A percentile compares a stretch with the other conserved stretches of the same genome.
Evolutionary conservation across 2,113 vertebrate genomes (phyloP).

Genomic region (Eptesicus fuscus): DNA sequence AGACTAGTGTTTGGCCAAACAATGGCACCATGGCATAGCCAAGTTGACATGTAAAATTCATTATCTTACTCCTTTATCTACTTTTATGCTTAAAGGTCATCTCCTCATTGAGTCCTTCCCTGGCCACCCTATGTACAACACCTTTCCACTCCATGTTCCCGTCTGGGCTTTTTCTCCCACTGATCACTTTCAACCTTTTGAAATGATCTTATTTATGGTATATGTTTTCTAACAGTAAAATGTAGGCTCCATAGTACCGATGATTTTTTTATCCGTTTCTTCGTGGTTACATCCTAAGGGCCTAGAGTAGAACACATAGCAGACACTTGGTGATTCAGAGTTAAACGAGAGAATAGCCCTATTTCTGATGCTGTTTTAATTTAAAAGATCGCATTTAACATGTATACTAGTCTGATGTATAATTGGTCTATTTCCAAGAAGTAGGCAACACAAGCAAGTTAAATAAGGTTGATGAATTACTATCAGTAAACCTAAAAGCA

Average conservation of each 20-base stretch:
- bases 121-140: background rate
- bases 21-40: background rate
- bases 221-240: background rate
- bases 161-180: background rate
- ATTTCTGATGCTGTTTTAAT: background rate
- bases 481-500: background rate
- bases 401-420: background rate
- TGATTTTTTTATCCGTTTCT: background rate
- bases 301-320: background rate
- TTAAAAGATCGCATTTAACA: slow-evolving; percentile 3
- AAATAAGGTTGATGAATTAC: slow-evolving; percentile 22
- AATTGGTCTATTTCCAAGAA: slow-evolving; percentile 7
- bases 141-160: background rate
- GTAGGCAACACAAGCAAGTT: background rate
- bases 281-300: background rate
- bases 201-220: background rate
- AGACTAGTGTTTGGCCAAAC: background rate
- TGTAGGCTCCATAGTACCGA: background rate
- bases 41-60: background rate
- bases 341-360: background rate
- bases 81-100: background rate
- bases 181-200: background rate
- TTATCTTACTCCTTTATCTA: background rate
- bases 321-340: background rate
- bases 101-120: background rate